Conservation (phyloP, 2,888 invertebrate species). For the Philaethria dido region DNA sequence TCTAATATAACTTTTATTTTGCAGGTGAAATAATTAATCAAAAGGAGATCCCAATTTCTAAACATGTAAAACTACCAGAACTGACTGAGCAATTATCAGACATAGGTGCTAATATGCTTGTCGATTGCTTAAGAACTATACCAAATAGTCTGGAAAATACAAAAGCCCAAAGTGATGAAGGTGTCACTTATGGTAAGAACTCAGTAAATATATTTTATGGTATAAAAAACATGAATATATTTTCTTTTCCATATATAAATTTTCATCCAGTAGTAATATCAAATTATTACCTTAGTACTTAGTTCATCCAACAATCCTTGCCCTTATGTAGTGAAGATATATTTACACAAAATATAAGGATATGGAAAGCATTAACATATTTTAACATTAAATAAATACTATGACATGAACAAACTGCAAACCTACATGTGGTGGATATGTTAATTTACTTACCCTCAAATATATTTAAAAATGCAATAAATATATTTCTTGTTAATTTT, state of each 20-base stretch:
- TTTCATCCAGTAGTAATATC: background rate
- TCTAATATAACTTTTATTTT: background rate
- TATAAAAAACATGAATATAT: too few species aligned
- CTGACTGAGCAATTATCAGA: slow-evolving; percentile 86
- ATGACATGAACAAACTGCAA: too few species aligned
- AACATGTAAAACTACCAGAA: slow-evolving; percentile 86
- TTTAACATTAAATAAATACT: too few species aligned
- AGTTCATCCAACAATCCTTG: too few species aligned
- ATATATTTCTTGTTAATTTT: background rate
- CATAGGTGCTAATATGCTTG: slow-evolving; percentile 87
- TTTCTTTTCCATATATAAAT: background rate
- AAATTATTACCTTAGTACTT: too few species aligned
- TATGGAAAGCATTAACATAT: too few species aligned
- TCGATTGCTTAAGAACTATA: slow-evolving; percentile 84
- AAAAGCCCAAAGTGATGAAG: slow-evolving; percentile 83
- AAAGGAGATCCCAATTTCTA: slow-evolving; percentile 78
- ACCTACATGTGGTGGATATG: too few species aligned
- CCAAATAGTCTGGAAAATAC: slow-evolving; percentile 84
- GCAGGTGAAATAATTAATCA: slow-evolving; percentile 85
- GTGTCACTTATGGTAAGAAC: slow-evolving; percentile 88
- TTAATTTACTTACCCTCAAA: too few species aligned
- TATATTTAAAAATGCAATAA: background rate
- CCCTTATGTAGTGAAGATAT: too few species aligned
- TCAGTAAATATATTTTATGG: slow-evolving; percentile 14
- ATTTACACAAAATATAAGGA: too few species aligned